These are phyloP conservation scores for Syndactyla subalaris DNA, from an alignment of 2,797 vertebrate genomes.

Conservation along the genomic window DNA sequence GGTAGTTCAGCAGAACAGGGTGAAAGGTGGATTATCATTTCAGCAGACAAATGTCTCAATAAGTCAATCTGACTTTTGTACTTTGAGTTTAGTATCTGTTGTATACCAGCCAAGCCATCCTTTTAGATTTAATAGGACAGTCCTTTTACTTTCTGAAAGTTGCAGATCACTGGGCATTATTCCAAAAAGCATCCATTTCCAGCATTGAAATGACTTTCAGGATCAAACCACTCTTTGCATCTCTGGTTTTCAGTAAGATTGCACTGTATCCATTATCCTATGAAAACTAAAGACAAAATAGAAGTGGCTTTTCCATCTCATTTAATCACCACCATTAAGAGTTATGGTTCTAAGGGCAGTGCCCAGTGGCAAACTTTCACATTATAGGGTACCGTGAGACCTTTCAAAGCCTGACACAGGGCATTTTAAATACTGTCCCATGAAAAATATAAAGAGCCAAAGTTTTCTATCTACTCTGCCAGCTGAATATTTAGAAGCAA, in stretches of 20 bases:
- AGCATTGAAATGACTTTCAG: neutral
- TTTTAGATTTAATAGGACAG: conserved; percentile 37
- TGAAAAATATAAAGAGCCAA: neutral
- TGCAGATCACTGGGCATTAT: conserved; percentile 15
- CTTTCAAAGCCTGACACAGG: neutral
- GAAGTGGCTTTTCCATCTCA: neutral
- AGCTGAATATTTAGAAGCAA: neutral
- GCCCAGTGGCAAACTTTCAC: neutral
- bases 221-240: conserved; percentile 22
- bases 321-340: neutral
- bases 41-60: conserved; percentile 28
- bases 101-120: conserved; percentile 7
- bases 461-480: neutral
- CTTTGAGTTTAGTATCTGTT: conserved; percentile 6
- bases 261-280: neutral
- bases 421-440: neutral
- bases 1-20: neutral
- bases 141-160: conserved; percentile 4
- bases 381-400: neutral
- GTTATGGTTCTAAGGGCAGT: neutral
- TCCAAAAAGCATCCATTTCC: conserved; percentile 23
- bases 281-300: neutral
- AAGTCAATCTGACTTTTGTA: conserved; percentile 18
- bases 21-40: neutral
- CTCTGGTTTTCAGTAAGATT: conserved; percentile 5